Percentiles rank a stretch among this genome's conserved stretches.
phyloP scores from a whole-genome alignment of 2,888 invertebrate species.

The Campaea margaritaria region DNA sequence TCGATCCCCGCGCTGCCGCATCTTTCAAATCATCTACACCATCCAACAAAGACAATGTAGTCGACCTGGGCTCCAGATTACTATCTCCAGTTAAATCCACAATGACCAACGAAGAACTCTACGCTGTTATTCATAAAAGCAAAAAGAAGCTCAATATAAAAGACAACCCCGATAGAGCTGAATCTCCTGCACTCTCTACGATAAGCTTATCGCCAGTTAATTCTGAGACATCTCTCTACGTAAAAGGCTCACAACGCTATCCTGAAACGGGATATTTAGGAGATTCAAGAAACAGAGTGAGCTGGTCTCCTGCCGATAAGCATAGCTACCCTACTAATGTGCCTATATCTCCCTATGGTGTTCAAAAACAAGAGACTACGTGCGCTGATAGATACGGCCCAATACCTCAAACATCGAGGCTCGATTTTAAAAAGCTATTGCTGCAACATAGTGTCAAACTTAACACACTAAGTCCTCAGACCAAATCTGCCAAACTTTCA shows the following conservation, averaged over 20 bases:
- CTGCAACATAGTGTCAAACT: constrained; percentile 90
- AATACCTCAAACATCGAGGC: constrained; percentile 89
- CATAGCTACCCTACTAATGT: constrained; percentile 60
- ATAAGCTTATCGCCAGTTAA: constrained; percentile 81
- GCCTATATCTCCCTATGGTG: constrained; percentile 47
- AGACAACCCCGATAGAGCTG: constrained; percentile 79
- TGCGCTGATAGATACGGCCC: constrained; percentile 88
- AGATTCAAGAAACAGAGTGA: constrained; percentile 85
- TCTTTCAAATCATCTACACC: constrained; percentile 89
- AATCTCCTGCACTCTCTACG: constrained; percentile 76
- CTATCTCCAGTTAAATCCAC: constrained; percentile 89
- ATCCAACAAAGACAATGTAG: constrained; percentile 79
- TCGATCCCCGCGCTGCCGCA: constrained; percentile 86
- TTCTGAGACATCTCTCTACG: constrained; percentile 78
- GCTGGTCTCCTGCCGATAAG: constrained; percentile 87
- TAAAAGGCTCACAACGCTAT: constrained; percentile 74
- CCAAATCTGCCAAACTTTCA: constrained; percentile 87
- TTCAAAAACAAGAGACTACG: constrained; percentile 70
- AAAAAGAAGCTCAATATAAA: constrained; percentile 90
- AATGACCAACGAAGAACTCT: constrained; percentile 92
- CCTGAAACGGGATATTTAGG: constrained; percentile 87
- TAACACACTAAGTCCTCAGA: constrained; percentile 81
- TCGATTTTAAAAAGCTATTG: constrained; percentile 93
- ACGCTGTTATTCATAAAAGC: constrained; percentile 91
- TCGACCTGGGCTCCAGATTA: constrained; percentile 80